Percentiles rank a stretch among this genome's conserved stretches.
Evolutionary conservation across 2,113 vertebrate genomes (phyloP).

Genomic region (Sphaerodactylus townsendi): DNA sequence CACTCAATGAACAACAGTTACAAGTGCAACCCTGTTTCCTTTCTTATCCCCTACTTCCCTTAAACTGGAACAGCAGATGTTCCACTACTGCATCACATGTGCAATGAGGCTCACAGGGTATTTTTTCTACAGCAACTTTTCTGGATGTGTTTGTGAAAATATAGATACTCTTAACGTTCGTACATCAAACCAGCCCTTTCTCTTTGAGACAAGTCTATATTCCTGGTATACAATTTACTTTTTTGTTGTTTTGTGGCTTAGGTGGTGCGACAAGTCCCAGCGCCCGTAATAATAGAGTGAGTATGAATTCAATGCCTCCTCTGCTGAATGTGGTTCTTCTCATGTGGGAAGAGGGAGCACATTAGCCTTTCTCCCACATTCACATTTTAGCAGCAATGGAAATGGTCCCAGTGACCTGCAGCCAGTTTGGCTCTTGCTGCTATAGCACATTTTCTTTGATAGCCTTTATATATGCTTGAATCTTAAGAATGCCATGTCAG

Average conservation of each 20-base stretch:
- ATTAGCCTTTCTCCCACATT: not conserved
- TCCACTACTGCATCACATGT: no score
- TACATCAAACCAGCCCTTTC: not conserved
- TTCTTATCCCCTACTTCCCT: no score
- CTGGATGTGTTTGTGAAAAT: not conserved
- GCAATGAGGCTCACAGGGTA: not conserved
- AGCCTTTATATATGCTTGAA: not conserved
- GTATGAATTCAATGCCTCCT: conserved; percentile 50
- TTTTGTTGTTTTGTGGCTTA: conserved; percentile 57
- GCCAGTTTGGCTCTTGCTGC: not conserved
- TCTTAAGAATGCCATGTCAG: not conserved
- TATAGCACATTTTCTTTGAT: not conserved
- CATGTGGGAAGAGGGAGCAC: fast-evolving
- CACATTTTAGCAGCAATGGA: not conserved
- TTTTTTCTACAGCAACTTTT: not conserved
- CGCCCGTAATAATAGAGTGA: conserved; percentile 88
- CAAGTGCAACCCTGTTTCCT: no score
- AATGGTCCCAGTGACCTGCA: not conserved
- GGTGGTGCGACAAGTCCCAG: conserved; percentile 78
- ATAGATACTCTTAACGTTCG: not conserved
- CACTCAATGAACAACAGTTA: no score
- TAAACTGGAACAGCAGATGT: not conserved
- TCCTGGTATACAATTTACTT: not conserved
- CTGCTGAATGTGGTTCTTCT: fast-evolving
- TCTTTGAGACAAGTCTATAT: not conserved